A percentile compares a stretch with the other conserved stretches of the same genome.
These are phyloP conservation scores for Phyllotis vaccarum DNA, from an alignment of 2,797 vertebrate genomes.

Conservation along the genomic window DNA sequence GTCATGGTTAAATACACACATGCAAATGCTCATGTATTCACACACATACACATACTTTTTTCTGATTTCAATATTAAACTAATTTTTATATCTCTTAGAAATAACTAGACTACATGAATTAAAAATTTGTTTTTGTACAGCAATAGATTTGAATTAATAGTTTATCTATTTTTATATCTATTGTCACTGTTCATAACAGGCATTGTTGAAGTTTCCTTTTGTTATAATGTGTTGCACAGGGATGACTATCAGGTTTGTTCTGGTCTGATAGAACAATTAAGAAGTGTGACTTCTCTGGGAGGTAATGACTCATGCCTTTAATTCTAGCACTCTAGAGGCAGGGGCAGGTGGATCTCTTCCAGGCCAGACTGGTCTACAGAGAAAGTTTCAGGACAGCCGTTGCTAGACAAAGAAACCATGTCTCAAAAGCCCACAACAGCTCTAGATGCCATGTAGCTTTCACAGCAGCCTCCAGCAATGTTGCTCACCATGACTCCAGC, in stretches of 20 bases:
- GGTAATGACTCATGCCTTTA: neutral
- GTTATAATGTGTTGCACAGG: neutral
- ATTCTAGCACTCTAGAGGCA: neutral
- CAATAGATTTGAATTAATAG: neutral
- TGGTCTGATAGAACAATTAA: neutral
- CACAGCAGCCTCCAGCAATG: neutral
- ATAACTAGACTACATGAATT: neutral
- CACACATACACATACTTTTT: neutral
- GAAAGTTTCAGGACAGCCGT: neutral
- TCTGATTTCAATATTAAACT: neutral
- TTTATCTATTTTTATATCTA: neutral
- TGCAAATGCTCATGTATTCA: neutral
- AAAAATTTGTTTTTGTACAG: neutral
- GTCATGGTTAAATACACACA: neutral
- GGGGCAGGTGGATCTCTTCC: neutral
- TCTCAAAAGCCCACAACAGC: neutral
- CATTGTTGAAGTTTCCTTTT: neutral
- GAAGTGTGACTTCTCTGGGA: neutral
- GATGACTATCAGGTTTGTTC: neutral
- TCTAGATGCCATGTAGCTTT: neutral
- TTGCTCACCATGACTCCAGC: neutral
- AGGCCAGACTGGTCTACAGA: neutral
- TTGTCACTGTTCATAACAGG: neutral
- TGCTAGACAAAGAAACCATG: neutral
- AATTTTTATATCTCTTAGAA: neutral